Conservation (phyloP, 1,140 invertebrate species). For the Heliconius hermathena region DNA sequence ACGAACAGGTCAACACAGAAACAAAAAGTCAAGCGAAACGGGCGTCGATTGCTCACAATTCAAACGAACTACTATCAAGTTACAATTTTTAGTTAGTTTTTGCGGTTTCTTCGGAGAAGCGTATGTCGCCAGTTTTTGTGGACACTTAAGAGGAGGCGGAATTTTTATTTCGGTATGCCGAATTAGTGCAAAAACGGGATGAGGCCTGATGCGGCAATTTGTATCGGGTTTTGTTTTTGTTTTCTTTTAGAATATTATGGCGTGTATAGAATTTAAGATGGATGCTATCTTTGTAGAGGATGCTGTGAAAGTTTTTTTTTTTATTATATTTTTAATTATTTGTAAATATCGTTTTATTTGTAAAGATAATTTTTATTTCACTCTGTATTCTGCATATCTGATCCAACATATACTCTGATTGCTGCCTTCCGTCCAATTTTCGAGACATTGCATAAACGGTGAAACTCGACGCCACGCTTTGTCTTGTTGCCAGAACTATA, state of each 20-base stretch:
- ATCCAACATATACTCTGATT: no score
- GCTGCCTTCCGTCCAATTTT: background rate
- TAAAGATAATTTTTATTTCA: background rate
- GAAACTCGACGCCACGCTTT: background rate
- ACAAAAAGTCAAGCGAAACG: slow-evolving; percentile 12
- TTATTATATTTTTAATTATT: background rate
- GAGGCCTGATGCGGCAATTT: slow-evolving; percentile 69
- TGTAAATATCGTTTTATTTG: background rate
- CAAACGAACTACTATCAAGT: slow-evolving; percentile 40
- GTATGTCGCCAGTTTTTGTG: slow-evolving; percentile 60
- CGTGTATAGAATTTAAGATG: slow-evolving; percentile 64
- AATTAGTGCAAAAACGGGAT: slow-evolving; percentile 79
- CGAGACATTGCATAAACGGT: background rate
- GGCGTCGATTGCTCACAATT: slow-evolving; percentile 33
- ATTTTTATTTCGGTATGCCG: slow-evolving; percentile 81
- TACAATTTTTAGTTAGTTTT: slow-evolving; percentile 53
- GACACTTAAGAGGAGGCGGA: slow-evolving; percentile 65
- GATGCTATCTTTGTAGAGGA: slow-evolving; percentile 49
- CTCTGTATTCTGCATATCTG: background rate
- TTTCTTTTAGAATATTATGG: slow-evolving; percentile 43
- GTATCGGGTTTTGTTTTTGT: slow-evolving; percentile 78
- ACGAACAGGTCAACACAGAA: background rate
- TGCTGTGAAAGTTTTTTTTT: slow-evolving; percentile 38
- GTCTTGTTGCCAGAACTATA: no score
- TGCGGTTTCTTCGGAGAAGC: slow-evolving; percentile 62